Conservation (phyloP, 2,797 vertebrate genomes). For the Chelon labrosus region DNA sequence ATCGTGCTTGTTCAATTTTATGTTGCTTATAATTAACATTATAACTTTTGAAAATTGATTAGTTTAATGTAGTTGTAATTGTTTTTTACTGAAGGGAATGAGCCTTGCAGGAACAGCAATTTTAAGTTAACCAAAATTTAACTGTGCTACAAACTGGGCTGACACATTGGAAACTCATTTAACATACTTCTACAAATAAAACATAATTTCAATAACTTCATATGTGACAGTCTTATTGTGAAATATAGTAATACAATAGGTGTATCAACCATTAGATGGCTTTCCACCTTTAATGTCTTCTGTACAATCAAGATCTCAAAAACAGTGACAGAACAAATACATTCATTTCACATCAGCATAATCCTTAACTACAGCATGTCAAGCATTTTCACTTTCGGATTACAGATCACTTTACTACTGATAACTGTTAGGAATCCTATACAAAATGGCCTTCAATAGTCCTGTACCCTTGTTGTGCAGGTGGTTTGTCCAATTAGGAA, state of each 20-base stretch:
- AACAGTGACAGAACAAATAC: background rate
- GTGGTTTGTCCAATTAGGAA: conserved; percentile 16
- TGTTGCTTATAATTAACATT: background rate
- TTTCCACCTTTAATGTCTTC: background rate
- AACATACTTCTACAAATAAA: background rate
- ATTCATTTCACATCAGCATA: too few relatives aligned
- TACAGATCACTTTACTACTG: background rate
- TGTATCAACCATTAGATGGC: too few relatives aligned
- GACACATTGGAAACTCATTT: background rate
- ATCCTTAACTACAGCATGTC: too few relatives aligned
- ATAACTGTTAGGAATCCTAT: background rate
- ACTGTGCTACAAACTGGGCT: background rate
- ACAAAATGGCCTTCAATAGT: conserved; percentile 4
- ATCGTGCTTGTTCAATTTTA: too few relatives aligned
- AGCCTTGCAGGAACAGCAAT: background rate
- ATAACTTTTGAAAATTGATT: background rate
- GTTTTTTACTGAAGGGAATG: too few relatives aligned
- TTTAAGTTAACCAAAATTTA: background rate
- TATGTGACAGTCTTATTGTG: too few relatives aligned
- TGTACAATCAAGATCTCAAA: background rate
- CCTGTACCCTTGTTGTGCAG: background rate
- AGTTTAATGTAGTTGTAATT: background rate
- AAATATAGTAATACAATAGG: too few relatives aligned
- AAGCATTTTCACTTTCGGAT: too few relatives aligned
- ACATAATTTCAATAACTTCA: background rate